These are phyloP conservation scores for Phaethornis superciliosus DNA, from an alignment of 2,113 vertebrate species.

Conservation along the genomic window DNA sequence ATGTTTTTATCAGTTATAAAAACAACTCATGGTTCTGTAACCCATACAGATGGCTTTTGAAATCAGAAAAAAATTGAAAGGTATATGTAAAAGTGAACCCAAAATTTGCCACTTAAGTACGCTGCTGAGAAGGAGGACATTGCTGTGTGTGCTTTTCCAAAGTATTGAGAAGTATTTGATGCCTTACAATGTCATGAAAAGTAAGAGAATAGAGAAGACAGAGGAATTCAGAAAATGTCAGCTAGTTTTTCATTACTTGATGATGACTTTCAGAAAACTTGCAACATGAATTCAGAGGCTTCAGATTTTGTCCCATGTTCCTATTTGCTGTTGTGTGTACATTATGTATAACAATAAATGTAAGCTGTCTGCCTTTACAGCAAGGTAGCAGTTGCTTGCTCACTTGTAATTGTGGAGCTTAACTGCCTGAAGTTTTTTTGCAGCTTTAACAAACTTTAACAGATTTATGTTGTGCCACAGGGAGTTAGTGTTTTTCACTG, in stretches of 20 bases:
- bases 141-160: neutral
- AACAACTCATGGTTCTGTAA: neutral
- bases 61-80: neutral
- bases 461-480: neutral
- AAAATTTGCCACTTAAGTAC: neutral
- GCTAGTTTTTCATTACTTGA: neutral
- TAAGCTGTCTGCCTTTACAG: neutral
- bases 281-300: neutral
- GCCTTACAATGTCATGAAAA: neutral
- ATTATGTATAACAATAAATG: too few relatives aligned
- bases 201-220: neutral
- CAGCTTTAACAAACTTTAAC: neutral
- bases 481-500: neutral
- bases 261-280: neutral
- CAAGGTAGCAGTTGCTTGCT: neutral
- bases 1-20: neutral
- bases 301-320: neutral
- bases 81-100: neutral
- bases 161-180: neutral
- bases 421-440: neutral
- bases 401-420: neutral
- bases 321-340: neutral
- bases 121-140: fast-evolving
- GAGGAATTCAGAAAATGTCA: neutral
- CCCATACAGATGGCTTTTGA: neutral